phyloP scores from a whole-genome alignment of 2,888 invertebrate genomes.

The Oegoconia quadripuncta region DNA sequence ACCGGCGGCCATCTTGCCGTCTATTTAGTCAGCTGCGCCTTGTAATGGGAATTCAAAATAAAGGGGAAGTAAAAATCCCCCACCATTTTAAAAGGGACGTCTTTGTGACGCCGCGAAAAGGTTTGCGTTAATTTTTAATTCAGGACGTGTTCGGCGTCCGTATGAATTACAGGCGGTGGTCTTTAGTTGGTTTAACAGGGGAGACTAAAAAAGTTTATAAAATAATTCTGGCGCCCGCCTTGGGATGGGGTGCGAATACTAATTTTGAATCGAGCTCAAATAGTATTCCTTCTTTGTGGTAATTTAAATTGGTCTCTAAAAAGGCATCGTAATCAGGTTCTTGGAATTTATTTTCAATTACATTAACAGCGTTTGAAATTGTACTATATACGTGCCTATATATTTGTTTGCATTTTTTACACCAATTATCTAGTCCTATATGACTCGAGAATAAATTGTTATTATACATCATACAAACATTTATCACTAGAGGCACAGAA shows the following conservation, averaged over 20 bases:
- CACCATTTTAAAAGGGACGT: slow-evolving; percentile 15
- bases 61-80: slow-evolving; percentile 26
- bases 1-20: slow-evolving; percentile 36
- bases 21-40: slow-evolving; percentile 55
- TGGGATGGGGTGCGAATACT: slow-evolving; percentile 5
- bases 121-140: slow-evolving; percentile 21
- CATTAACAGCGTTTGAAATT: too few relatives aligned
- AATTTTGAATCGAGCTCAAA: too few relatives aligned
- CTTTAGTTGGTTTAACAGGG: slow-evolving; percentile 6
- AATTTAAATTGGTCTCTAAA: too few relatives aligned
- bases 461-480: too few relatives aligned
- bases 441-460: too few relatives aligned
- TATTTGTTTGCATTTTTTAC: too few relatives aligned
- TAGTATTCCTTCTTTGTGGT: too few relatives aligned
- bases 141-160: slow-evolving; percentile 14
- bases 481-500: too few relatives aligned
- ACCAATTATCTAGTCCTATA: too few relatives aligned
- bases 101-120: slow-evolving; percentile 13
- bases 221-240: slow-evolving; percentile 8
- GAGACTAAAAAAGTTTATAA: slow-evolving; percentile 8
- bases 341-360: too few relatives aligned
- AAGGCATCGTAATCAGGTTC: too few relatives aligned
- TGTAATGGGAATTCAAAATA: slow-evolving; percentile 53
- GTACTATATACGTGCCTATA: too few relatives aligned
- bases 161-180: slow-evolving; percentile 16